Percentiles rank a stretch among this genome's conserved stretches.
Conservation (phyloP, 2,888 invertebrate genomes). For the Leptura quadrifasciata region DNA sequence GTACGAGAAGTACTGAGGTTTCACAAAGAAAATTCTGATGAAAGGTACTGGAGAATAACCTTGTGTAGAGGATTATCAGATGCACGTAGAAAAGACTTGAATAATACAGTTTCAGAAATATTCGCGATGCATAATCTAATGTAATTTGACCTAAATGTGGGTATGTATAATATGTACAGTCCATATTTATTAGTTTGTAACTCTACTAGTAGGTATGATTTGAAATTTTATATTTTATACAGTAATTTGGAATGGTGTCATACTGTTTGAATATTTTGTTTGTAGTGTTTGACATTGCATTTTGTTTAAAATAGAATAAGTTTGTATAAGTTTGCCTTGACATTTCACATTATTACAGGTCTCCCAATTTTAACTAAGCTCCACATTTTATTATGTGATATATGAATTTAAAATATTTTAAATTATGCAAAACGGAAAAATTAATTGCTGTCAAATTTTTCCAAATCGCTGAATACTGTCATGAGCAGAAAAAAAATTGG, state of each 20-base stretch:
- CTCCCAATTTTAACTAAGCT: no score
- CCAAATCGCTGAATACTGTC: no score
- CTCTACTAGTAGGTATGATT: neutral
- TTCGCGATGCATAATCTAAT: constrained; percentile 47
- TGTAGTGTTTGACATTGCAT: no score
- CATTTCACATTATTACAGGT: no score
- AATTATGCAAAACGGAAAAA: no score
- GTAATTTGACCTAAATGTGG: neutral
- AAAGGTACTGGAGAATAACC: constrained; percentile 54
- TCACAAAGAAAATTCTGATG: constrained; percentile 58
- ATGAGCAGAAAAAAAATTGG: no score
- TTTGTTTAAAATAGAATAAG: no score
- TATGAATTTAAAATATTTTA: no score
- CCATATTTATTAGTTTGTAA: neutral
- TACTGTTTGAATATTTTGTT: no score
- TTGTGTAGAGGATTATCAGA: constrained; percentile 62
- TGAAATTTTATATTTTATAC: neutral
- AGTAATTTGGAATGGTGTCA: neutral
- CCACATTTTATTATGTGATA: no score
- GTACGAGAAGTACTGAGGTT: constrained; percentile 58
- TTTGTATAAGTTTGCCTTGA: no score
- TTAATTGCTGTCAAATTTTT: no score
- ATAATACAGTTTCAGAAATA: constrained; percentile 52
- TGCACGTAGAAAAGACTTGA: constrained; percentile 65
- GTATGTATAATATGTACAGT: neutral